Evolutionary conservation across 2,797 vertebrate species (phyloP), one percentile per base, ranked within the genome.

Genomic region (Threskiornis aethiopicus): DNA sequence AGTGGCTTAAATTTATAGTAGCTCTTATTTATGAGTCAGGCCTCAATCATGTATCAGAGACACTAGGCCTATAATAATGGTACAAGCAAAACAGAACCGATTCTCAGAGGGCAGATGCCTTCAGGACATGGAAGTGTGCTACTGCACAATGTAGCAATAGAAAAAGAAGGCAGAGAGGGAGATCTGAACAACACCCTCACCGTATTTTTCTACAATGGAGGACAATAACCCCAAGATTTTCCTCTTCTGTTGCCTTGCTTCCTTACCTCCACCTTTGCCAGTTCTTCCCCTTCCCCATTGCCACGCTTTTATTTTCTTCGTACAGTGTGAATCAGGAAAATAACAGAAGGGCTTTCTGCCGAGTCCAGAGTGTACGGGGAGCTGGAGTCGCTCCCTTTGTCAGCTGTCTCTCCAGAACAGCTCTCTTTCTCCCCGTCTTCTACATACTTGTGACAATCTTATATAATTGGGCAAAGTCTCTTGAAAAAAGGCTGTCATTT

Each of bases 1-100:
- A 96, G 94, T 92, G 94, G 95, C 85, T 98, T 95, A 97, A 98
- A 97, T 98, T 97, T 97, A 98, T 97, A 95, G 97, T 90, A 93
- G 89, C 80, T 98, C 90, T 96, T 97, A 97, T 97, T 97, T 97
- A 97, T 96, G 97, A 98, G 94, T 97, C 93, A 98, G 97, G 97
- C 94, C 94, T 98, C 97, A 97, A 97, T 98, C 97, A 97, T 93
- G 93, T 97, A 94, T 80, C 94, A 90, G 95, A 97, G 96, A 97
- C 94, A 97, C 91, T 82, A 80, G 96, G 66, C 83, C 96, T 97
- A 28, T 90, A 97, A 97, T 96, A 97, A 97, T 89, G 90, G 94
- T 83, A 93, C 85, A 95, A 96, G 93, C 85, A 95, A 97, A 98
- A 97, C 93, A 97, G 91, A 97, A 81, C 57, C 0, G 3, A 93